Conservation (phyloP, 2,113 vertebrate genomes). For the Chrysochloris asiatica region DNA sequence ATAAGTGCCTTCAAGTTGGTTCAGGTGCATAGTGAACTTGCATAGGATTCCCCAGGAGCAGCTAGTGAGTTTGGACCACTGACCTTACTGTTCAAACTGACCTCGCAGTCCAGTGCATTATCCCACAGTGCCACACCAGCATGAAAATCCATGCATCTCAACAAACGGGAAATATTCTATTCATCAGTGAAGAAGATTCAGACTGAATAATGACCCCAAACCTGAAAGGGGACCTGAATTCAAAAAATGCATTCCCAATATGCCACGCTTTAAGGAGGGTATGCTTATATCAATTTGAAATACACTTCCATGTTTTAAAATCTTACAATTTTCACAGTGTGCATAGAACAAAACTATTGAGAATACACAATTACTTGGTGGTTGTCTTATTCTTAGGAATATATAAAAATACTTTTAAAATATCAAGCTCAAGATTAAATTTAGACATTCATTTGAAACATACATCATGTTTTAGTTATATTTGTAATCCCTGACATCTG, state of each 20-base stretch:
- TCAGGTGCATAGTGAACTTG: too few species aligned
- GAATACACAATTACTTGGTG: not conserved
- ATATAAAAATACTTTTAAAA: not conserved
- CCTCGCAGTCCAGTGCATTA: too few species aligned
- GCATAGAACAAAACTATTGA: not conserved
- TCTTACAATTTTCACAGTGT: not conserved
- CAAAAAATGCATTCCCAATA: not conserved
- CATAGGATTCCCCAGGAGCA: too few species aligned
- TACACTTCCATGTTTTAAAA: constrained; percentile 25
- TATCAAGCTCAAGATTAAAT: not conserved
- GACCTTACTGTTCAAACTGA: too few species aligned
- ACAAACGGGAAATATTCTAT: not conserved
- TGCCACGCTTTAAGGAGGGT: not conserved
- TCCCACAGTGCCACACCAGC: too few species aligned
- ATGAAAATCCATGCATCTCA: not conserved
- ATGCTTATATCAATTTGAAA: constrained; percentile 10
- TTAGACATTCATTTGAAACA: not conserved
- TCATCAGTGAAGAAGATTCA: not conserved
- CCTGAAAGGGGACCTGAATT: not conserved
- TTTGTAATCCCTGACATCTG: not conserved
- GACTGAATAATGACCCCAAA: not conserved
- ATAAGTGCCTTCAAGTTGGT: not conserved
- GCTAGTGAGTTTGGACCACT: too few species aligned
- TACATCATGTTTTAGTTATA: not conserved
- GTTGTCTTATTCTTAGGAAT: not conserved